Evolutionary conservation across 2,113 vertebrate genomes (phyloP), one percentile per base, ranked within the genome.

Genomic region (Prinia subflava): DNA sequence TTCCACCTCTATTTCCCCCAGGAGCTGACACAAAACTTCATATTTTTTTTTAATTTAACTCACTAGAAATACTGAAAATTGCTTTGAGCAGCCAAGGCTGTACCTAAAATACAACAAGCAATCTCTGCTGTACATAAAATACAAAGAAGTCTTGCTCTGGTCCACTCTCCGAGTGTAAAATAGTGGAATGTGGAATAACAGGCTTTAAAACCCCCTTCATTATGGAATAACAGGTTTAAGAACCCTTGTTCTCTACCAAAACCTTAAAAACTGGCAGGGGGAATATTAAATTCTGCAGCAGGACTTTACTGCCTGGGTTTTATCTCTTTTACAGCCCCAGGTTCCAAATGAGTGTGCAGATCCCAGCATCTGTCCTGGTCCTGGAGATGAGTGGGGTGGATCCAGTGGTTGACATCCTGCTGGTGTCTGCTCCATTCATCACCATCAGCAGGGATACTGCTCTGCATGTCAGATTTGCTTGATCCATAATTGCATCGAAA

Each of bases 301-400:
- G 73, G 65, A 21, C 8, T 81, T 90, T 44, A 21, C 19, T 59
- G 30, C n/a, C 31, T 60, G 64, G 10, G 39, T 73, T 85, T 63
- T 75, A 3, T 37, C 37, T 35, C 16, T 53, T 59, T 24, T 8
- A 41, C 52, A 11, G 18, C 20, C 68, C 37, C 90, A 14, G n/a
- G 21, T 53, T 83, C 23, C 64, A 79, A 39, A 47, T 0, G 2
- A 19, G 0, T 0, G 5, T 47, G 70, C 1, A 1, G 57, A 49
- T 68, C 67, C 63, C 60, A 4, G 20, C 17, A n/a, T 33, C 68
- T 53, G 30, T 19, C 73, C 63, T 24, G 37, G 15, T 17, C 47
- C 75, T 25, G 89, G 56, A 55, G 33, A 21, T 2, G 9, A 19
- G 33, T 0, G 6, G 11, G 2, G 22, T 18, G 44, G n/a, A 19